Percentiles rank a stretch among this genome's conserved stretches.
phyloP scores from a whole-genome alignment of 2,888 invertebrate species.

The Drosophila melanosoma region DNA sequence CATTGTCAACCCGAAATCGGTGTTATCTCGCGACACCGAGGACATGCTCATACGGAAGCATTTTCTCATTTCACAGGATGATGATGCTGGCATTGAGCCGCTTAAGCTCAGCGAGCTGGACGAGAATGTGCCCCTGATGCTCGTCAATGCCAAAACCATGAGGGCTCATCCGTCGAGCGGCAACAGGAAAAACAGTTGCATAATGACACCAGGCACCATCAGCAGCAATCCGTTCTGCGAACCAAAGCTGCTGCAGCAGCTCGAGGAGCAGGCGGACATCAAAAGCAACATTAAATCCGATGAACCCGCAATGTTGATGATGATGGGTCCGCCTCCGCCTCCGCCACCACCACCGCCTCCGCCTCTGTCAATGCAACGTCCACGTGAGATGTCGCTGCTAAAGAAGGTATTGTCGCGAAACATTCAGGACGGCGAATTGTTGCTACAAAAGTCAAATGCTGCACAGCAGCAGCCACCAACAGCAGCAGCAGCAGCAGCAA shows the following conservation, averaged over 20 bases:
- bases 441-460: neutral
- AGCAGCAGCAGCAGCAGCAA: neutral
- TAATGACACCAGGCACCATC: neutral
- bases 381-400: neutral
- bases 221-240: neutral
- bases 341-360: neutral
- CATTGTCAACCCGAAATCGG: conserved; percentile 70
- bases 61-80: conserved; percentile 68
- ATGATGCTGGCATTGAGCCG: conserved; percentile 57
- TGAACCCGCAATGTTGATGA: neutral
- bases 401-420: neutral
- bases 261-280: conserved; percentile 5
- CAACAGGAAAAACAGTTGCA: neutral
- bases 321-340: neutral
- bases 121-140: conserved; percentile 50
- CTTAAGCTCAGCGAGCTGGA: conserved; percentile 66
- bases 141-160: conserved; percentile 32
- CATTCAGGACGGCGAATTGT: too few relatives aligned
- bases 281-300: neutral
- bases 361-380: neutral
- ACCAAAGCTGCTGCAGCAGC: neutral
- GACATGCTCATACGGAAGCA: conserved; percentile 81
- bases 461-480: neutral
- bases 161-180: neutral
- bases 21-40: conserved; percentile 72